Evolutionary conservation across 1,140 invertebrate species (phyloP).

Genomic region (Meloidogyne chitwoodi): DNA sequence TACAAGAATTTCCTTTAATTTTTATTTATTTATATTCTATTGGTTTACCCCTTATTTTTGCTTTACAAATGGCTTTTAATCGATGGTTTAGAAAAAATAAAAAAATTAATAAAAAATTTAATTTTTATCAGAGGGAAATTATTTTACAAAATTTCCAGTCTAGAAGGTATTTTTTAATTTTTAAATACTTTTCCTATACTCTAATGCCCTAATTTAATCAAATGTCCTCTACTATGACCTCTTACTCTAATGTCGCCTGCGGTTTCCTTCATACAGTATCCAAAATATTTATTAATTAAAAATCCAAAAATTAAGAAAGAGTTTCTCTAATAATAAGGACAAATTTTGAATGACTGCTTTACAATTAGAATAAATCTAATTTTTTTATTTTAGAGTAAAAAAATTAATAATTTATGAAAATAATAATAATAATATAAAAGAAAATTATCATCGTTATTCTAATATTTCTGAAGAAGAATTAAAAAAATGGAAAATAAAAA

Average conservation of each 20-base stretch:
- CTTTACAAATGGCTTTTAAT: slow-evolving; percentile 11
- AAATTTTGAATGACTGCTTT: no score
- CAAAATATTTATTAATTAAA: no score
- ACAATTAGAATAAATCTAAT: no score
- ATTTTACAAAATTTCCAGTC: background rate
- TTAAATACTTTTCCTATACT: no score
- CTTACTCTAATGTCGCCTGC: no score
- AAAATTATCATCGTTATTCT: background rate
- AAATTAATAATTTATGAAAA: background rate
- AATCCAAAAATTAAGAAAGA: no score
- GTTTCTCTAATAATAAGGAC: no score
- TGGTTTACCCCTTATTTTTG: slow-evolving; percentile 17
- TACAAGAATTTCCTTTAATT: slow-evolving; percentile 30
- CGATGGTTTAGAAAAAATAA: background rate
- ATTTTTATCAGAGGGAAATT: background rate
- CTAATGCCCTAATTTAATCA: no score
- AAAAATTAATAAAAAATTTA: slow-evolving; percentile 4
- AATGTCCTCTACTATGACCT: no score
- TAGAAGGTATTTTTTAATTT: background rate
- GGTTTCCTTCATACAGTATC: no score
- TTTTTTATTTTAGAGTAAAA: background rate
- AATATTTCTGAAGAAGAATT: background rate
- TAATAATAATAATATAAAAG: background rate
- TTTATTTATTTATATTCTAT: slow-evolving; percentile 24
- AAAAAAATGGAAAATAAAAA: background rate